Percentiles rank a stretch among this genome's conserved stretches.
These are phyloP conservation scores for Podargus strigoides DNA, from an alignment of 2,797 vertebrate species.

Conservation along the genomic window DNA sequence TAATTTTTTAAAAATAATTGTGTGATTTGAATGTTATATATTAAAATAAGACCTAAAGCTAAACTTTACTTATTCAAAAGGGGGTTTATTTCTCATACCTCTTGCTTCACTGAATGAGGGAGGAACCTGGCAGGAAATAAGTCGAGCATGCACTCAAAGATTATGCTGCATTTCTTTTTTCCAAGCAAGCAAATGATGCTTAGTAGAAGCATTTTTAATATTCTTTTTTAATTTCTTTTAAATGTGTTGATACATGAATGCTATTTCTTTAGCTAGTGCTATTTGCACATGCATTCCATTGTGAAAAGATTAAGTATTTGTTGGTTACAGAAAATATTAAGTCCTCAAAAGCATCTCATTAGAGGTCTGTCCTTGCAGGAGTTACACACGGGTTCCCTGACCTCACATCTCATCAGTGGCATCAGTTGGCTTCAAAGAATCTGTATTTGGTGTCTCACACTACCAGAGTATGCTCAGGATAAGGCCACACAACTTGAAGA, in stretches of 20 bases:
- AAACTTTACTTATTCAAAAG: background rate
- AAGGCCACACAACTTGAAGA: background rate
- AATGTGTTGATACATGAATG: background rate
- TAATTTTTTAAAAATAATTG: background rate
- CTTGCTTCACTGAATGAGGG: background rate
- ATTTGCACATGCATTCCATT: background rate
- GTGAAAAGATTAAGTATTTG: background rate
- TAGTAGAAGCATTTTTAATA: background rate
- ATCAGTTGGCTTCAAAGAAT: background rate
- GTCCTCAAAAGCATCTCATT: background rate
- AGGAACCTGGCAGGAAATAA: background rate
- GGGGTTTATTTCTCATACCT: no score
- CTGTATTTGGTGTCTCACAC: fast-evolving
- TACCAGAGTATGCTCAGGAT: background rate
- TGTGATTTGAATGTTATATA: background rate
- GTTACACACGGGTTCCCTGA: background rate
- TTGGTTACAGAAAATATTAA: background rate
- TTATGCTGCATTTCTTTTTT: background rate
- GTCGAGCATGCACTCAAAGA: background rate
- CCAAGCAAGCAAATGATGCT: background rate
- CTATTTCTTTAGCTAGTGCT: background rate
- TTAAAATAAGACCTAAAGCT: background rate
- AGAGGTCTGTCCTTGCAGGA: background rate
- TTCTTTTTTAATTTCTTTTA: background rate
- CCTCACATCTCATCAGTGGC: background rate